These are phyloP conservation scores for Dermolepida albohirtum DNA, from an alignment of 2,888 invertebrate genomes.

Conservation along the genomic window DNA sequence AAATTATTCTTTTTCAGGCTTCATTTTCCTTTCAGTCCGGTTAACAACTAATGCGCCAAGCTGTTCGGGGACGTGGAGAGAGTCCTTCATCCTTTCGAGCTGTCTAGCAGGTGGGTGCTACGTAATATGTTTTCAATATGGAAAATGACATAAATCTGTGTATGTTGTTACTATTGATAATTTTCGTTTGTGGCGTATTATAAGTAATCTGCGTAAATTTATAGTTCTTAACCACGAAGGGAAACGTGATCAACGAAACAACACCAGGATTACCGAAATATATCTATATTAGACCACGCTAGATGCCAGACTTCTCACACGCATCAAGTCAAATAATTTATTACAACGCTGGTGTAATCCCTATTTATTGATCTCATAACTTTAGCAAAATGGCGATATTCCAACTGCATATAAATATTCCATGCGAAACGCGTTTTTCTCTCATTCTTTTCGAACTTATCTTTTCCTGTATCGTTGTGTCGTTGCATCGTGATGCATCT, in stretches of 20 bases:
- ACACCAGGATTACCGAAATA: slow-evolving; percentile 39
- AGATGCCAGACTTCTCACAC: slow-evolving; percentile 24
- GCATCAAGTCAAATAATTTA: slow-evolving; percentile 20
- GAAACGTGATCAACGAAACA: slow-evolving; percentile 34
- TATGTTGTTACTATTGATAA: not conserved
- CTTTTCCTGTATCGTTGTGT: slow-evolving; percentile 19
- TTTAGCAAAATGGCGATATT: slow-evolving; percentile 29
- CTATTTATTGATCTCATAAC: slow-evolving; percentile 37
- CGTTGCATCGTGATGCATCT: slow-evolving; percentile 21
- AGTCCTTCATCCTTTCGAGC: slow-evolving; percentile 73
- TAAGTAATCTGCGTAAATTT: slow-evolving; percentile 27
- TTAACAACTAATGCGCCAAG: slow-evolving; percentile 73
- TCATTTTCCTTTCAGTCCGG: slow-evolving; percentile 63
- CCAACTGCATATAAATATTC: slow-evolving; percentile 10
- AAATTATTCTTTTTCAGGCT: slow-evolving; percentile 65
- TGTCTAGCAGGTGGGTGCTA: slow-evolving; percentile 69
- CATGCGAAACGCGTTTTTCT: slow-evolving; percentile 1
- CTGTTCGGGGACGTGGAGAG: slow-evolving; percentile 76
- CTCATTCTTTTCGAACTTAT: slow-evolving; percentile 10
- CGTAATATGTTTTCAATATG: not conserved
- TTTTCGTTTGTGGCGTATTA: not conserved
- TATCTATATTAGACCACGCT: slow-evolving; percentile 20
- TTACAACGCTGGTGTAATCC: slow-evolving; percentile 29
- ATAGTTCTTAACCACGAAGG: not conserved
- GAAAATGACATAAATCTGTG: not conserved